A percentile compares a stretch with the other conserved stretches of the same genome.
Conservation (phyloP, 2,888 invertebrate genomes). For the Heliconius hortense region DNA sequence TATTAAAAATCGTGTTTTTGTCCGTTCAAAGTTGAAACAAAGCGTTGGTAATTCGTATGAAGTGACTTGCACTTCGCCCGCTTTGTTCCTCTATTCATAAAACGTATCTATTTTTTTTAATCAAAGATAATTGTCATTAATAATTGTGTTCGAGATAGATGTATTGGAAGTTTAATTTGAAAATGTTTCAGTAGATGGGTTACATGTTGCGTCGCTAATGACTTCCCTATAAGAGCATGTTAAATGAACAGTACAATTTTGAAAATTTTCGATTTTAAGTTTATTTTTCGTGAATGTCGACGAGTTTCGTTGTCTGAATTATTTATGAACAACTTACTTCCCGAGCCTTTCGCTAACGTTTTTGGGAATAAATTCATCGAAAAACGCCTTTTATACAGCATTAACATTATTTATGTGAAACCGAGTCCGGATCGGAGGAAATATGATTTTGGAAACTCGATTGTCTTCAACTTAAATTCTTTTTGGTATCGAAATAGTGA, state of each 20-base stretch:
- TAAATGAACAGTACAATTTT: constrained; percentile 26
- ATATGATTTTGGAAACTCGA: constrained; percentile 42
- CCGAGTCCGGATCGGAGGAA: constrained; percentile 34
- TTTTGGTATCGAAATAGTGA: constrained; percentile 36
- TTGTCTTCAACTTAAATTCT: constrained; percentile 35
- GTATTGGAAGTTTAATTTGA: constrained; percentile 53
- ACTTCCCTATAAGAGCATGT: constrained; percentile 50
- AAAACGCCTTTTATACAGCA: constrained; percentile 72
- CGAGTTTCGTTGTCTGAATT: constrained; percentile 55
- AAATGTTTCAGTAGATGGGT: constrained; percentile 49
- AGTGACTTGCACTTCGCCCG: constrained; percentile 74
- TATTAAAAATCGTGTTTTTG: constrained; percentile 73
- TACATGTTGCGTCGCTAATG: constrained; percentile 50
- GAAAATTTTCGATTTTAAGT: constrained; percentile 33
- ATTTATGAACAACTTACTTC: constrained; percentile 77
- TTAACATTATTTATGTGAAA: constrained; percentile 69
- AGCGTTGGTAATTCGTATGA: constrained; percentile 76
- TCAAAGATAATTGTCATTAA: constrained; percentile 72
- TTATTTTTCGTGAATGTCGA: constrained; percentile 38
- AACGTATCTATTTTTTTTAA: constrained; percentile 61
- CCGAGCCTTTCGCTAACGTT: constrained; percentile 63
- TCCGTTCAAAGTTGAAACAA: constrained; percentile 72
- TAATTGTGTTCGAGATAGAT: constrained; percentile 57
- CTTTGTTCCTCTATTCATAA: constrained; percentile 72
- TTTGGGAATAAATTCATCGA: constrained; percentile 75